Evolutionary conservation across 2,888 invertebrate species (phyloP).

Genomic region (Cephonodes hylas): DNA sequence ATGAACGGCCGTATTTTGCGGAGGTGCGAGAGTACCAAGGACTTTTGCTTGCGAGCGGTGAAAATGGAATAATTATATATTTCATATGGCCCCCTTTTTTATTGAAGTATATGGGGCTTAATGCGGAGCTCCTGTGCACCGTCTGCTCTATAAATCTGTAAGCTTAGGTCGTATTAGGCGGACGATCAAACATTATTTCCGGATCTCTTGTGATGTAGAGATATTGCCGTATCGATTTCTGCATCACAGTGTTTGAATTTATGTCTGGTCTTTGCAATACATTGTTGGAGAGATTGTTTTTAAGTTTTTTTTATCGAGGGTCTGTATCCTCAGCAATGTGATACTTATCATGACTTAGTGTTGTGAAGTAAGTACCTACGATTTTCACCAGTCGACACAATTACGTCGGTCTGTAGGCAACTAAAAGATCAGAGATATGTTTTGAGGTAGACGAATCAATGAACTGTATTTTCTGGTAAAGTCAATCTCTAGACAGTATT

Average conservation of each 20-base stretch:
- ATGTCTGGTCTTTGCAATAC: neutral
- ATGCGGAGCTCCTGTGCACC: neutral
- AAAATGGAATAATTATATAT: conserved; percentile 61
- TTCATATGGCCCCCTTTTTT: conserved; percentile 49
- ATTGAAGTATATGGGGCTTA: conserved; percentile 40
- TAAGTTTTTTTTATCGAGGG: too few relatives aligned
- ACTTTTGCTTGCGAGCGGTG: conserved; percentile 58
- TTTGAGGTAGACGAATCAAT: too few relatives aligned
- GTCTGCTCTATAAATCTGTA: neutral
- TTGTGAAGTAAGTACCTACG: too few relatives aligned
- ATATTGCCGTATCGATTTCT: neutral
- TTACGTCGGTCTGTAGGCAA: too few relatives aligned
- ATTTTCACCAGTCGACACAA: too few relatives aligned
- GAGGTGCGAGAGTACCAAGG: conserved; percentile 61
- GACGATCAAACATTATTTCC: neutral
- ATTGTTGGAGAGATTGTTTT: too few relatives aligned
- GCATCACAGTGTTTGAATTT: neutral
- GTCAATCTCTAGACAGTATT: too few relatives aligned
- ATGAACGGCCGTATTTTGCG: conserved; percentile 72
- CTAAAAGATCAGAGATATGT: too few relatives aligned
- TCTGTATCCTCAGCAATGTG: too few relatives aligned
- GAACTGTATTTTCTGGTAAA: too few relatives aligned
- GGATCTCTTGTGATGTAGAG: neutral
- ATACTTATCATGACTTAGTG: too few relatives aligned
- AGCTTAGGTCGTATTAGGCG: neutral